Conservation (phyloP, 2,888 invertebrate species). For the Apeira syringaria region DNA sequence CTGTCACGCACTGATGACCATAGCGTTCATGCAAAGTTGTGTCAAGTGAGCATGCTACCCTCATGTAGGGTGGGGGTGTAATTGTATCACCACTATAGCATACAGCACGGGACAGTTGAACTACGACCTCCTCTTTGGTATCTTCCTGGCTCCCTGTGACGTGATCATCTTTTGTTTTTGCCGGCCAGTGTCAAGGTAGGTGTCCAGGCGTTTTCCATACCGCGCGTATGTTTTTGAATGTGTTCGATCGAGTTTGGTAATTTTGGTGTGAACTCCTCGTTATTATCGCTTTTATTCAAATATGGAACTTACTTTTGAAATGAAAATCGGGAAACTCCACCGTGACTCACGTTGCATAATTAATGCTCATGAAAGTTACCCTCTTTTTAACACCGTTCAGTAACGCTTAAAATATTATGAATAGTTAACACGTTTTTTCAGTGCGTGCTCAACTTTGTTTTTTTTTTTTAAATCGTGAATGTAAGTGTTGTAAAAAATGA, state of each 20-base stretch:
- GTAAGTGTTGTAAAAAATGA: no score
- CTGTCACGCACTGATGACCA: slow-evolving; percentile 66
- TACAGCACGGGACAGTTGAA: slow-evolving; percentile 67
- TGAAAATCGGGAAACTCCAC: neutral
- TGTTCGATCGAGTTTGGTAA: no score
- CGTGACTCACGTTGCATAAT: slow-evolving; percentile 4
- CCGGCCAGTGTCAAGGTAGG: slow-evolving; percentile 18
- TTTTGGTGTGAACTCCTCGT: no score
- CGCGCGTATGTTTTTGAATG: no score
- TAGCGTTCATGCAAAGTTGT: slow-evolving; percentile 54
- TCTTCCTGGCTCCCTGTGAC: slow-evolving; percentile 28
- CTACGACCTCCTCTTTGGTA: slow-evolving; percentile 48
- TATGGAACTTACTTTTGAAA: no score
- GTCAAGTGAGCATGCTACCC: slow-evolving; percentile 75
- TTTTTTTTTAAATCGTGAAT: no score
- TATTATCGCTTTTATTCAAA: no score
- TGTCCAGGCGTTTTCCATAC: slow-evolving; percentile 1
- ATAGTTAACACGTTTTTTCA: no score
- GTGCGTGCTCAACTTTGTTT: no score
- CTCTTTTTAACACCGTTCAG: neutral
- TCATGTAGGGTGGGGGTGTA: slow-evolving; percentile 70
- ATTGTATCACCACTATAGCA: slow-evolving; percentile 65
- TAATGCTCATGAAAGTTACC: slow-evolving; percentile 5
- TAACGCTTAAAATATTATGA: no score
- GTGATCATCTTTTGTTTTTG: slow-evolving; percentile 40